phyloP scores from a whole-genome alignment of 2,888 invertebrate genomes.

The Lasioglossum malachurum region DNA sequence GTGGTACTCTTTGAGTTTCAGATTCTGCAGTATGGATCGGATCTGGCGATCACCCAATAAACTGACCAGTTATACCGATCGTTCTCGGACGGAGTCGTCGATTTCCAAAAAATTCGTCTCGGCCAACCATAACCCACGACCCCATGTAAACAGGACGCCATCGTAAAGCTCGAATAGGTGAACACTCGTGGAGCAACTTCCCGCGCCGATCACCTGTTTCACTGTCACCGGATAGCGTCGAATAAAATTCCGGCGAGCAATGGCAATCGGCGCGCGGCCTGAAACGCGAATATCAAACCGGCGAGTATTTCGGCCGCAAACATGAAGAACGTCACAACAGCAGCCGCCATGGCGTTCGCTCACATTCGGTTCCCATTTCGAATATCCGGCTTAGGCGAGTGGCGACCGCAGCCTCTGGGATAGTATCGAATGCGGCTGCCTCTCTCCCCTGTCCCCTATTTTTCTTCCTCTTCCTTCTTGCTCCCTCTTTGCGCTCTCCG shows the following conservation, averaged over 20 bases:
- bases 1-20: not conserved
- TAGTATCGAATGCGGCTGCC: conserved; percentile 68
- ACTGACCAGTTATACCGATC: not conserved
- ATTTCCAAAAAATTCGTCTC: not conserved
- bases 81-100: not conserved
- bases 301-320: conserved; percentile 32
- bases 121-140: not conserved
- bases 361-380: conserved; percentile 73
- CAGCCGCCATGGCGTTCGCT: conserved; percentile 34
- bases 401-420: conserved; percentile 66
- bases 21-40: not conserved
- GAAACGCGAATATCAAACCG: conserved; percentile 58
- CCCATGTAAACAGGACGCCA: not conserved
- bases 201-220: conserved; percentile 31
- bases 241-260: conserved; percentile 39
- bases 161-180: conserved; percentile 27
- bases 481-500: conserved; percentile 13
- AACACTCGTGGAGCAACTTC: conserved; percentile 25
- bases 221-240: conserved; percentile 8
- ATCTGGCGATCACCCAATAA: not conserved
- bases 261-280: conserved; percentile 28
- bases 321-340: conserved; percentile 36
- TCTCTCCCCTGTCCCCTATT: conserved; percentile 7
- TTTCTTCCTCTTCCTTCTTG: conserved; percentile 16
- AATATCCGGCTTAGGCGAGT: conserved; percentile 77